Conservation (phyloP, 1,140 invertebrate genomes). For the Drosophila quadrilineata region DNA sequence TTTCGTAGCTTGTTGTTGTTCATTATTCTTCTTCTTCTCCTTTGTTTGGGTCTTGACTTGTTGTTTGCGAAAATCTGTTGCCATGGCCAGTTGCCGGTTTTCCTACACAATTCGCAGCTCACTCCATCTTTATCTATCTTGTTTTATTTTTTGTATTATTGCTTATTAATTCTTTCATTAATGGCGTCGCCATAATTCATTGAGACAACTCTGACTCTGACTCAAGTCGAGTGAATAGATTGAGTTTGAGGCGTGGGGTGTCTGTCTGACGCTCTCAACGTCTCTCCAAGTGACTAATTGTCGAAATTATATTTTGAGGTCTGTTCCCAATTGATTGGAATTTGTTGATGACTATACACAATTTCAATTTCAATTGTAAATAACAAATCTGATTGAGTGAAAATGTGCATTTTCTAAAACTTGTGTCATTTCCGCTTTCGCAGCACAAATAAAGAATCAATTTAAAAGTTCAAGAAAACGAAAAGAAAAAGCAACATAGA, state of each 20-base stretch:
- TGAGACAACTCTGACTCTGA: constrained; percentile 35
- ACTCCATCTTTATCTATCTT: constrained; percentile 32
- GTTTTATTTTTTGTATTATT: constrained; percentile 44
- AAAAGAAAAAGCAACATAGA: constrained; percentile 1
- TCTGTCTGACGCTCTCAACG: constrained; percentile 13
- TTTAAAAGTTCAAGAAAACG: constrained; percentile 20
- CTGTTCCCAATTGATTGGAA: constrained; percentile 47
- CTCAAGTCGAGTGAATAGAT: constrained; percentile 2
- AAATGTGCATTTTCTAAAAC: constrained; percentile 19
- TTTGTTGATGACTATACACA: constrained; percentile 50
- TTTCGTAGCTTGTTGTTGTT: no score
- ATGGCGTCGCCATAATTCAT: constrained; percentile 58
- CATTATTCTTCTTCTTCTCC: constrained; percentile 19
- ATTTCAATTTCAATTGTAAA: constrained; percentile 16
- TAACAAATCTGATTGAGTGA: background rate
- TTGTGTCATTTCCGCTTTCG: constrained; percentile 47
- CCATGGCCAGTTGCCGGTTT: constrained; percentile 62
- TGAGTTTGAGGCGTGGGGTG: constrained; percentile 25
- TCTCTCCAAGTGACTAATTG: constrained; percentile 44
- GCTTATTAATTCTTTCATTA: constrained; percentile 53
- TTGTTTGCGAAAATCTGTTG: constrained; percentile 57
- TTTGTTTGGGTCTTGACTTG: constrained; percentile 24
- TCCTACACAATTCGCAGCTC: constrained; percentile 69
- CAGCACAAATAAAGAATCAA: constrained; percentile 20
- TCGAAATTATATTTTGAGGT: constrained; percentile 51